Evolutionary conservation across 1,140 invertebrate genomes (phyloP), one percentile per base, ranked within the genome.

Genomic region (Ladona fulva): DNA sequence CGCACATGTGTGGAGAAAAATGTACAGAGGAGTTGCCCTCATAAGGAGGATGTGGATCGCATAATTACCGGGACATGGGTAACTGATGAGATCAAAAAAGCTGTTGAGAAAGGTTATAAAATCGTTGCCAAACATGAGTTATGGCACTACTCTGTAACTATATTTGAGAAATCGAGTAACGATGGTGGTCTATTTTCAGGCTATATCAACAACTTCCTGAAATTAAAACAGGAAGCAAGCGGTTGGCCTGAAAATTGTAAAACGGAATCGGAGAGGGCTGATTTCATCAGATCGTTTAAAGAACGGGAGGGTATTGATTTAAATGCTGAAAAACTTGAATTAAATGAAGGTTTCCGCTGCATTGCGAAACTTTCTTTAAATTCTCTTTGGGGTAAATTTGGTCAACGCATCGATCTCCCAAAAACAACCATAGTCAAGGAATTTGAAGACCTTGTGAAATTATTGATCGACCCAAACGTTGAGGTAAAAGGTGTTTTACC

Each of bases 51-150:
- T 8, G 8, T 8, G 8, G 80, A 86, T 74, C 78, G 84, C 29
- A 25, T 77, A 0, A 79, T 87, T 12, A 81, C 74, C 0, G 85
- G 85, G 74, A 85, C 83, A 3, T 87, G 84, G 82, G 82, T 83
- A 0, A 80, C 81, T 12, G 81, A 83, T 25, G 85, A 87, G 81
- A 14, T 86, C 6, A 25, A 77, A 29, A 82, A 83, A 77, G 85
- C 86, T 0, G 29, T 84, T 0, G 75, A 82, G 29, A 79, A 79
- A 75, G 84, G 83, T 0, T 86, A 86, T 75, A 79, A 78, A 77
- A 80, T 87, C 42, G 0, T 84, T 3, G 75, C 83, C n/a, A 80
- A 86, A n/a, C 81, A 79, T 59, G 84, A 86, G 80, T 81, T 86
- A 16, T 86, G 84, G 82, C 79, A 85, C 42, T 84, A 84, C 77